Conservation (phyloP, 2,797 vertebrate genomes). For the Notolabrus celidotus region DNA sequence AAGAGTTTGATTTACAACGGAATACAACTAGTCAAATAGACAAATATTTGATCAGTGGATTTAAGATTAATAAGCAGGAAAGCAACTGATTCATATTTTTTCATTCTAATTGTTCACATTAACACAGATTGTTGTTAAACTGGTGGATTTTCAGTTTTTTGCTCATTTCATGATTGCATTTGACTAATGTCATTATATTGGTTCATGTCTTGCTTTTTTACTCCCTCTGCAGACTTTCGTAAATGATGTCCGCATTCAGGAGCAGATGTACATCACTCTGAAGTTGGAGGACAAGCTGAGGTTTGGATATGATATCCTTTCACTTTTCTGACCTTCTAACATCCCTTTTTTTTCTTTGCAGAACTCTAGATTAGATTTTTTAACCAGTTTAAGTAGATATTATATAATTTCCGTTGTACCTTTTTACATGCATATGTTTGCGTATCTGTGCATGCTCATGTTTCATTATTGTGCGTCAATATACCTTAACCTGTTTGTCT, state of each 20-base stretch:
- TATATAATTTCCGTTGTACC: too few species aligned
- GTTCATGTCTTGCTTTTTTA: background rate
- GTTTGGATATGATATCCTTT: conserved; percentile 99
- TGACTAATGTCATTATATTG: background rate
- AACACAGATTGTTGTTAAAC: background rate
- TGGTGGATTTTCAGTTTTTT: background rate
- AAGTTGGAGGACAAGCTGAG: conserved; percentile 97
- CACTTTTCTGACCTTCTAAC: background rate
- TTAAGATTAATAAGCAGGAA: background rate
- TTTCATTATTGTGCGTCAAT: background rate
- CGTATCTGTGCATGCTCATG: background rate
- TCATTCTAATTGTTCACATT: too few species aligned
- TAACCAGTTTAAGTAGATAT: background rate
- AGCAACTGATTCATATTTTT: too few species aligned
- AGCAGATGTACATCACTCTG: conserved; percentile 97
- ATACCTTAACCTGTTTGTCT: conserved; percentile 85
- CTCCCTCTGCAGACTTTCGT: conserved; percentile 92
- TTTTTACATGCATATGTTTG: background rate
- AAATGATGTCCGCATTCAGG: conserved; percentile 97
- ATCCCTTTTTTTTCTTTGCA: background rate
- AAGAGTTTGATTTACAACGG: background rate
- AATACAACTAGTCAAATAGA: background rate
- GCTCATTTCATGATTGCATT: background rate
- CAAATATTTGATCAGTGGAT: background rate
- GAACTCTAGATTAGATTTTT: background rate